phyloP scores from a whole-genome alignment of 2,888 invertebrate species.

The Volucella inflata region DNA sequence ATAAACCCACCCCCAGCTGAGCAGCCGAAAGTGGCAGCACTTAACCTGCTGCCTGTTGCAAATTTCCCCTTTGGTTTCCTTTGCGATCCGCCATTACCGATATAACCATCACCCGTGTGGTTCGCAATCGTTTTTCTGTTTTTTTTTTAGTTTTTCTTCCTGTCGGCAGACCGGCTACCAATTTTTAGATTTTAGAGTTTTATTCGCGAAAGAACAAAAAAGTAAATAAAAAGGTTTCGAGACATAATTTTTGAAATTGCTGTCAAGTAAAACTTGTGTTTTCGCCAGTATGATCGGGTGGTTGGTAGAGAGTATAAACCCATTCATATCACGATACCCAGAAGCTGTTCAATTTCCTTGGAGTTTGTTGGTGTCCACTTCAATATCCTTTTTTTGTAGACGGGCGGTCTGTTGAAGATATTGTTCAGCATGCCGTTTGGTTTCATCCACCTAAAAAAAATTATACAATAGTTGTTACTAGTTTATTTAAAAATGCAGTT shows the following conservation, averaged over 20 bases:
- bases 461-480: background rate
- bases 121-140: no score
- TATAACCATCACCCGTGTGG: background rate
- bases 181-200: no score
- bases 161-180: no score
- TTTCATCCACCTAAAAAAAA: conserved; percentile 1
- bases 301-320: conserved; percentile 13
- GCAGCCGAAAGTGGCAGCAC: no score
- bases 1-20: no score
- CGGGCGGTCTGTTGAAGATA: conserved; percentile 2
- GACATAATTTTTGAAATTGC: conserved; percentile 1
- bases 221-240: conserved; percentile 1
- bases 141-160: no score
- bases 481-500: background rate
- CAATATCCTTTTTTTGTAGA: background rate
- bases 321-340: conserved; percentile 8
- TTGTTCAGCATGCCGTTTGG: background rate
- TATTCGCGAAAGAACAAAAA: no score
- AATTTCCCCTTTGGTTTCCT: no score
- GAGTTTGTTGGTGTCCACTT: conserved; percentile 5
- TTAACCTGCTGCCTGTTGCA: no score
- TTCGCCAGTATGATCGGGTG: conserved; percentile 1
- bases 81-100: no score
- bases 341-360: conserved; percentile 15
- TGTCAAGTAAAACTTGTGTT: background rate